Base-by-base conservation (phyloP, 2,797 vertebrate species). In the Anniella stebbinsi region DNA sequence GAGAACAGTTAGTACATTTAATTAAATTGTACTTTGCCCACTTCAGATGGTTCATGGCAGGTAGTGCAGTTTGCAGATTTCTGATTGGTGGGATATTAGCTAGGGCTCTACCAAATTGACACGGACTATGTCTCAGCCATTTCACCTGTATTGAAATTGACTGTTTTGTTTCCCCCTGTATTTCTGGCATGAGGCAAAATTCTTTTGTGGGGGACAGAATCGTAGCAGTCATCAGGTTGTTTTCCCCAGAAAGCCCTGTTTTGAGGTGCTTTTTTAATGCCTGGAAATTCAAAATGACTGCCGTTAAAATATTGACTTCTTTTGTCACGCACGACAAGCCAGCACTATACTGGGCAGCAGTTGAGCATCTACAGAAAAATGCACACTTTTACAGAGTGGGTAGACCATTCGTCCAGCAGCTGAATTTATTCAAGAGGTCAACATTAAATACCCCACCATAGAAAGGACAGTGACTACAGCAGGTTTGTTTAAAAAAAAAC, bases 1-100 rank as follows among this genome's bases (percentile, higher is more conserved):
- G 10, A 73, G 63, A 89, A 85, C 5, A 72, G 21, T 41, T 80
- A 28, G 86, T 91, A 57, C 70, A 78, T 69, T 77, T 87, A 87
- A 60, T 80, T 86, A 45, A 84, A 84, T 91, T 60, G 5, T 78
- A 73, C 41, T 88, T 48, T 83, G 73, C 36, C 45, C 45, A 23
- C 63, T 88, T 81, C n/a, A 17, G 45, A 87, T 51, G 10, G 13
- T 41, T 78, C 48, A 60, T 90, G 80, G 36, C n/a, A 0, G 0
- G 38, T 2, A 13, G 0, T 0, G 60, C n/a, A 67, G 18, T 63
- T 89, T 88, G 36, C 78, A 1, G 78, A 78, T 72, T 88, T 88
- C 36, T 67, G 51, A 80, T 51, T 69, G 33, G 63, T 48, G 36
- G 66, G 78, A 76, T 87, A 33, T 18, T 66, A 72, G 11, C 57